phyloP scores from a whole-genome alignment of 2,888 invertebrate species.

The Hypena proboscidalis region DNA sequence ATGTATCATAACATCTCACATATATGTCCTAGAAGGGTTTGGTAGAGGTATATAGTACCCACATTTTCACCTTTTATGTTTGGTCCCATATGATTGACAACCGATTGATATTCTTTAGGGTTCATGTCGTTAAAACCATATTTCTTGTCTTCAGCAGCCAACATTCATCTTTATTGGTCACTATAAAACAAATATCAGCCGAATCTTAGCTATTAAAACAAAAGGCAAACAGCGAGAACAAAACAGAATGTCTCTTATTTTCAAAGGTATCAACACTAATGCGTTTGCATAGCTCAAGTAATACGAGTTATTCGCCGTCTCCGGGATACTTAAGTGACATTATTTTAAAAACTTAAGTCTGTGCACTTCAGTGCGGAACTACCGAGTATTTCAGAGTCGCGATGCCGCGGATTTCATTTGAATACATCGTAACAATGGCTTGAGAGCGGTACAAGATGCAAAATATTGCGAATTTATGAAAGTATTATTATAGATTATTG shows the following conservation, averaged over 20 bases:
- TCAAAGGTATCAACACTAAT: constrained; percentile 9
- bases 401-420: constrained; percentile 52
- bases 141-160: too few species aligned
- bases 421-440: constrained; percentile 51
- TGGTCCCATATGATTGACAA: too few species aligned
- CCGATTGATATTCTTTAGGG: too few species aligned
- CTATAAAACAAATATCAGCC: too few species aligned
- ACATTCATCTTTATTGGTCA: too few species aligned
- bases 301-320: constrained; percentile 16
- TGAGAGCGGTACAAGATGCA: constrained; percentile 7
- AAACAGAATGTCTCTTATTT: constrained; percentile 1
- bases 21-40: too few species aligned
- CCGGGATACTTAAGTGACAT: constrained; percentile 10
- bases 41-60: too few species aligned
- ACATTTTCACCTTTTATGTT: too few species aligned
- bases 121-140: too few species aligned
- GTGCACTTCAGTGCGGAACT: constrained; percentile 26
- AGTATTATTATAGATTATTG: too few species aligned
- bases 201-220: neutral
- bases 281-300: constrained; percentile 8
- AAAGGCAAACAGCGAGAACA: constrained; percentile 1
- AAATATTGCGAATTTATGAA: neutral
- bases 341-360: constrained; percentile 32
- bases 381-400: constrained; percentile 41
- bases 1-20: too few species aligned